Base-by-base conservation (phyloP, 92 coral and sea anemone species). In the Actinernus sp. region DNA sequence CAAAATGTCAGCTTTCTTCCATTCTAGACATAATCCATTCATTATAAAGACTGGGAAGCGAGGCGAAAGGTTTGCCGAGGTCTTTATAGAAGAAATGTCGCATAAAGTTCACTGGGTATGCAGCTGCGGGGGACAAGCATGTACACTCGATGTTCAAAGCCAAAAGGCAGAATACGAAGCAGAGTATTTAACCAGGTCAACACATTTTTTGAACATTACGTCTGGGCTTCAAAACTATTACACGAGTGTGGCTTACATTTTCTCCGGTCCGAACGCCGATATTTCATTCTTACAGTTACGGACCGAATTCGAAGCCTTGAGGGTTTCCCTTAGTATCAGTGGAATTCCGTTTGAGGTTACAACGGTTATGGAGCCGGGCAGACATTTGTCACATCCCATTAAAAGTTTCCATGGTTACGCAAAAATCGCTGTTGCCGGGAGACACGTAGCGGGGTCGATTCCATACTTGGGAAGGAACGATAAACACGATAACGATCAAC, bases 1-100 rank as follows among this genome's bases (percentile, higher is more conserved):
- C 30, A 59, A 86, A 46, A 84, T 83, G 73, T 75, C 94, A 18
- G 89, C 97, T 0, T 93, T 93, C 63, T 93, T 93, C 38, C 98
- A 93, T 63, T 90, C 90, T 57, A 75, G 78, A 29, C 53, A 63
- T 55, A 26, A 61, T 25, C 55, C 87, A 9, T 89, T 89, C 37
- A 47, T 37, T 30, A 11, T 47, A 3, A 49, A 78, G 12, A 45
- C 50, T n/a, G 26, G 41, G 23, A 26, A 34, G 6, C 16, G 30
- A 34, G 89, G 69, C 10, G 49, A 67, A 13, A 39, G 13, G 8
- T 52, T 49, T 4, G 84, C 74, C 16, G 79, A 71, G 12, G 71
- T 79, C 26, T 7, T 20, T 8, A 20, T 87, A 51, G 25, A 75
- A 8, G 72, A 70, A 37, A 18, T 12, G 7, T 2, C 58, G 11